Evolutionary conservation across 2,113 vertebrate species (phyloP).

Genomic region (Puntigrus tetrazona): DNA sequence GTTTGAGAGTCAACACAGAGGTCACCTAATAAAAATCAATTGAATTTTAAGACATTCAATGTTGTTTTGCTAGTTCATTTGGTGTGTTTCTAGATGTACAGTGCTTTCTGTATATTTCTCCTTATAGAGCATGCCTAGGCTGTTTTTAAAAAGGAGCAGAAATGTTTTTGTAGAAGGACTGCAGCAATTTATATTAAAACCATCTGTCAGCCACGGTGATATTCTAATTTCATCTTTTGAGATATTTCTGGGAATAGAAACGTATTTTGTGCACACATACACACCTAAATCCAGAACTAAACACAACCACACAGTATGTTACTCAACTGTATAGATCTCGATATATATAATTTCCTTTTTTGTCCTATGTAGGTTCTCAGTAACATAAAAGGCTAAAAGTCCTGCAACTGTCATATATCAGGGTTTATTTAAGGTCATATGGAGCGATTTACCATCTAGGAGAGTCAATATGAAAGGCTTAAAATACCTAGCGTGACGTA

Average conservation of each 20-base stretch:
- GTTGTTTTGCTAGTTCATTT: not conserved
- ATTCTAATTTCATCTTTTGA: constrained; percentile 46
- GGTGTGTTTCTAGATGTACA: not conserved
- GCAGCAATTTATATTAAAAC: constrained; percentile 56
- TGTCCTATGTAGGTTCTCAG: not conserved
- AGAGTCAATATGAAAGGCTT: not conserved
- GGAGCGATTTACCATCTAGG: not conserved
- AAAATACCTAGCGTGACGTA: not conserved
- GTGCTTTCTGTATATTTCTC: not conserved
- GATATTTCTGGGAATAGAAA: constrained; percentile 55
- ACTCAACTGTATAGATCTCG: not conserved
- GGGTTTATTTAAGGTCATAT: constrained; percentile 3
- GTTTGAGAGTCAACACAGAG: not conserved
- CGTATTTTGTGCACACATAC: constrained; percentile 45
- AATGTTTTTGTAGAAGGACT: constrained; percentile 52
- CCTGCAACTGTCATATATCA: not conserved
- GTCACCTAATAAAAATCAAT: not conserved
- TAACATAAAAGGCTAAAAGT: not conserved
- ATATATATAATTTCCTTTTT: not conserved
- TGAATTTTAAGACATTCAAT: not conserved
- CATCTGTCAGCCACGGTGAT: constrained; percentile 60
- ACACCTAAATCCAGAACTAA: constrained; percentile 8
- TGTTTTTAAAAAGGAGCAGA: constrained; percentile 41
- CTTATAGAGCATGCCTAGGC: constrained; percentile 30
- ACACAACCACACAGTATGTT: not conserved